Conservation (phyloP, 2,888 invertebrate genomes). For the Ferrisia virgata region DNA sequence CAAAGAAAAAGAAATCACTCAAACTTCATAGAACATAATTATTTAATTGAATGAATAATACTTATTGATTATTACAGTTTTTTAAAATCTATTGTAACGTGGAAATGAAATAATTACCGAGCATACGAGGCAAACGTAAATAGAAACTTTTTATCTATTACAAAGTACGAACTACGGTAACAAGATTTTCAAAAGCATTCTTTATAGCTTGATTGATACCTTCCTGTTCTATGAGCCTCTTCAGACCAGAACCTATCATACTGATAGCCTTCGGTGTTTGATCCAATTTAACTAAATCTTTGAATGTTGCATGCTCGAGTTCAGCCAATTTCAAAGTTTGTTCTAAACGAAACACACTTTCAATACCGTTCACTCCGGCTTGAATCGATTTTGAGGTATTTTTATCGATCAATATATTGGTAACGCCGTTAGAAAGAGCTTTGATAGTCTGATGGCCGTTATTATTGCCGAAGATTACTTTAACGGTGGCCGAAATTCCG, state of each 20-base stretch:
- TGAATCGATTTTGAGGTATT: not conserved
- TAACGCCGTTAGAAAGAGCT: not conserved
- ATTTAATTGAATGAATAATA: not conserved
- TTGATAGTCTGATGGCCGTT: not conserved
- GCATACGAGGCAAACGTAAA: not conserved
- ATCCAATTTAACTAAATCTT: not conserved
- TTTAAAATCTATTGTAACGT: not conserved
- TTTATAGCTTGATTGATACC: not conserved
- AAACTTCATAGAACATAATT: not conserved
- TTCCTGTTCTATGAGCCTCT: not conserved
- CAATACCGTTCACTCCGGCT: not conserved
- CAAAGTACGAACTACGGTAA: not conserved
- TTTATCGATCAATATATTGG: not conserved
- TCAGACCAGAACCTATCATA: not conserved
- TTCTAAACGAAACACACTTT: not conserved
- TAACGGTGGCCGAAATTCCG: not conserved
- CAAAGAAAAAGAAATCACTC: not conserved
- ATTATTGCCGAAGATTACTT: not conserved
- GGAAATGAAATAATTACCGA: not conserved
- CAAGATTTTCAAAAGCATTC: not conserved
- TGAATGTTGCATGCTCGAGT: not conserved
- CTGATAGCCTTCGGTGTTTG: not conserved
- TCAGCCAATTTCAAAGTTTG: not conserved
- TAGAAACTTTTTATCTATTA: not conserved
- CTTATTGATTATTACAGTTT: not conserved